Percentiles rank a stretch among this genome's conserved stretches.
These are phyloP conservation scores for Lasioglossum morio DNA, from an alignment of 2,888 invertebrate species.

Conservation along the genomic window DNA sequence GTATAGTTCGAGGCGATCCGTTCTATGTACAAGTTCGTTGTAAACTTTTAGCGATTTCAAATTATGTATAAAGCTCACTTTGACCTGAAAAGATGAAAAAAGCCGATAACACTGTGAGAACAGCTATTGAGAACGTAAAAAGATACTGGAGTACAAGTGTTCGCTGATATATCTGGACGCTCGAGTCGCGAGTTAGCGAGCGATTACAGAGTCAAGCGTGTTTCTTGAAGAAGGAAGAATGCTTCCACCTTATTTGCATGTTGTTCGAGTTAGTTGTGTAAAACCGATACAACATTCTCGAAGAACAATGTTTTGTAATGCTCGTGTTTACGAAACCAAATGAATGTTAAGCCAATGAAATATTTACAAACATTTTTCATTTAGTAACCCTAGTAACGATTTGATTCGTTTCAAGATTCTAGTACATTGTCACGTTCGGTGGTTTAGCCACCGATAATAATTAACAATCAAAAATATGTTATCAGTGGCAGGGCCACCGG, in stretches of 20 bases:
- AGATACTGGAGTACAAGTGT: neutral
- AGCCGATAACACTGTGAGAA: constrained; percentile 42
- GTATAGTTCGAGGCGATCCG: constrained; percentile 42
- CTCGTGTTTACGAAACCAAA: neutral
- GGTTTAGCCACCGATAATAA: no score
- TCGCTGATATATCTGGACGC: no score
- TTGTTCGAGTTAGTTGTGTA: neutral
- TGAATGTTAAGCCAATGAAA: neutral
- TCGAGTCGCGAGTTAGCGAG: neutral
- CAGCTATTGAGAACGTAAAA: neutral
- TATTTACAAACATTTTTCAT: neutral
- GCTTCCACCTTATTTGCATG: neutral
- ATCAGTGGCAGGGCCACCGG: no score
- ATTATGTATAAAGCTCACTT: constrained; percentile 73
- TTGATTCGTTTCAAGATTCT: neutral
- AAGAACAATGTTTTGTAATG: neutral
- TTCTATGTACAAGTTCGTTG: constrained; percentile 76
- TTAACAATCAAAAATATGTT: no score
- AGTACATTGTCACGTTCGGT: neutral
- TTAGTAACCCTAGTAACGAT: neutral
- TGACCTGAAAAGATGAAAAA: constrained; percentile 78
- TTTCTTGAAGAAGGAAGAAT: neutral
- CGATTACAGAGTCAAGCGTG: neutral
- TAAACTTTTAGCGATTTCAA: constrained; percentile 67
- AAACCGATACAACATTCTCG: neutral